Evolutionary conservation across 64 coral and sea anemone species (phyloP).

Genomic region (Dendrophyllia cribrosa): DNA sequence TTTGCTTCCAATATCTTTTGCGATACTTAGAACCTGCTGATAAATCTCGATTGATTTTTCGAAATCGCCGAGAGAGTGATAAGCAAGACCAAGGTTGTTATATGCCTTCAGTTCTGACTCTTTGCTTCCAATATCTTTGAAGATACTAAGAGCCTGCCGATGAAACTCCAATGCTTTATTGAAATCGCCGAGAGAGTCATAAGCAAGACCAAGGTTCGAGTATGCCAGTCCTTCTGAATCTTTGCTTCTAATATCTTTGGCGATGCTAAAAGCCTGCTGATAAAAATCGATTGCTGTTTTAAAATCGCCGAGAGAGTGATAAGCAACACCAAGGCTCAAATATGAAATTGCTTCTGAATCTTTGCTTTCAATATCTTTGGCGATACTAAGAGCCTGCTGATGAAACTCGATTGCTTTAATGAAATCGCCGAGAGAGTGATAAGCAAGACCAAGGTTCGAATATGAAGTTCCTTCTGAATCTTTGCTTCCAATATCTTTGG

Average conservation of each 20-base stretch:
- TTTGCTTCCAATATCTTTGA: neutral
- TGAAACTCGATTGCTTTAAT: neutral
- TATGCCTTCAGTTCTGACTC: neutral
- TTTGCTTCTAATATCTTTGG: neutral
- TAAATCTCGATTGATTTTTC: neutral
- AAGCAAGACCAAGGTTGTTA: neutral
- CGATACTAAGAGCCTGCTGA: constrained; percentile 5
- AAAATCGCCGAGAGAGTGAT: neutral
- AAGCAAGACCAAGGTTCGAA: neutral
- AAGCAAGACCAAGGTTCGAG: neutral
- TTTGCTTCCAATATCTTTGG: neutral
- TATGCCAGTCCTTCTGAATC: neutral
- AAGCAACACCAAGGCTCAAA: neutral
- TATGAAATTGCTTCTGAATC: neutral
- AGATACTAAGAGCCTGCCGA: neutral
- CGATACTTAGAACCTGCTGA: neutral
- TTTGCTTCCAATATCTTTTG: constrained; percentile 10
- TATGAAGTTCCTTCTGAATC: neutral
- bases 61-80: constrained; percentile 1
- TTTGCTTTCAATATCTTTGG: constrained; percentile 4
- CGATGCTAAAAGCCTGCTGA: neutral
- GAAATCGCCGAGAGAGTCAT: neutral
- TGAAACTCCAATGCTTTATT: neutral
- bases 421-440: constrained; percentile 1
- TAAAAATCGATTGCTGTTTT: neutral